These are phyloP conservation scores for Eupithecia dodoneata DNA, from an alignment of 2,888 invertebrate species.

Conservation along the genomic window DNA sequence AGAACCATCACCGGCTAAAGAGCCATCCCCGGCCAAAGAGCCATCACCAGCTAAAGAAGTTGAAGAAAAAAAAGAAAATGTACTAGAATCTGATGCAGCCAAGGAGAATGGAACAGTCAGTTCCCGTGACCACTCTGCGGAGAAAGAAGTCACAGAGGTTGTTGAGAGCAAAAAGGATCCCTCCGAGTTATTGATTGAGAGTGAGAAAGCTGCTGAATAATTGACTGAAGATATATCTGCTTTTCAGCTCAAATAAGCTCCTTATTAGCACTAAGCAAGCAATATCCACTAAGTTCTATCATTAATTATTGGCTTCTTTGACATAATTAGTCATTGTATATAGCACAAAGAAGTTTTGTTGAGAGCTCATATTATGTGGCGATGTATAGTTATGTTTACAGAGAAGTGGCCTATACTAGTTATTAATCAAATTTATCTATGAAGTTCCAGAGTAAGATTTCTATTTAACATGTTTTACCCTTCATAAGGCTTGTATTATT, in stretches of 20 bases:
- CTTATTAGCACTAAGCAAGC: constrained; percentile 77
- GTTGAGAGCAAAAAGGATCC: constrained; percentile 67
- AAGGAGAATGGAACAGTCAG: constrained; percentile 75
- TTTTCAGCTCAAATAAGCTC: constrained; percentile 78
- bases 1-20: constrained; percentile 55
- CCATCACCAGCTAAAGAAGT: constrained; percentile 57
- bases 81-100: constrained; percentile 63
- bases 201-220: constrained; percentile 75
- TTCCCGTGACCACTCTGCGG: constrained; percentile 75
- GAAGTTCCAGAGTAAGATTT: constrained; percentile 73
- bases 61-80: constrained; percentile 63
- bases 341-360: constrained; percentile 74
- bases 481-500: constrained; percentile 76
- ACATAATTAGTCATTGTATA: constrained; percentile 77
- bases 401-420: constrained; percentile 76
- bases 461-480: constrained; percentile 71
- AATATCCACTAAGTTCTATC: constrained; percentile 72
- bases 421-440: constrained; percentile 69
- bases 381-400: constrained; percentile 65
- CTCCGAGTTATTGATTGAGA: constrained; percentile 75
- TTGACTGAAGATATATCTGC: constrained; percentile 60
- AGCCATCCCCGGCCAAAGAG: constrained; percentile 52
- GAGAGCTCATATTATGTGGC: constrained; percentile 69
- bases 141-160: constrained; percentile 60
- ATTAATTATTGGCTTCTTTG: constrained; percentile 77